Conservation (phyloP, 2,888 invertebrate genomes). For the Diogma glabrata region DNA sequence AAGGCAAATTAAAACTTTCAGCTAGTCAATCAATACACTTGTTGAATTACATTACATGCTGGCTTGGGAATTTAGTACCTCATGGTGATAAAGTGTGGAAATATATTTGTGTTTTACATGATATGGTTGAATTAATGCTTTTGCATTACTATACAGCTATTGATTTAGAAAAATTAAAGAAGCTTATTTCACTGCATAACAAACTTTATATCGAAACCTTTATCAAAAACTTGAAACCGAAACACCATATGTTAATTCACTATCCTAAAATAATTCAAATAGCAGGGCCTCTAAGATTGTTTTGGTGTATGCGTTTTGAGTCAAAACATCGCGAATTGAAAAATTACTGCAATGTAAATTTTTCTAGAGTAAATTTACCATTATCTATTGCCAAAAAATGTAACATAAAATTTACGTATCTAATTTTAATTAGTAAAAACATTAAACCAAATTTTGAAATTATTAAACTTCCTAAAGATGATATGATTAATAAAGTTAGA, state of each 20-base stretch:
- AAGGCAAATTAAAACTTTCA: background rate
- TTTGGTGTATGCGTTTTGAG: constrained; percentile 16
- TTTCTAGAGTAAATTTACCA: background rate
- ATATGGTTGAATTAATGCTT: background rate
- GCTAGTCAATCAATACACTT: background rate
- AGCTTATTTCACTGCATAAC: constrained; percentile 11
- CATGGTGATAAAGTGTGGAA: background rate
- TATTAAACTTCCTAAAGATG: background rate
- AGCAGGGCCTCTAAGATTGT: constrained; percentile 13
- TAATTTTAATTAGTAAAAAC: background rate
- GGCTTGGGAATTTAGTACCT: background rate
- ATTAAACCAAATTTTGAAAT: background rate
- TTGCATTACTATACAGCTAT: background rate
- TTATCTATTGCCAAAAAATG: background rate
- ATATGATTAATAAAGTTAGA: background rate
- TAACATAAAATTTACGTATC: background rate
- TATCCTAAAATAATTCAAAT: constrained; percentile 12
- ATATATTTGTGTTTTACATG: background rate
- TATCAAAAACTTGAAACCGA: constrained; percentile 13
- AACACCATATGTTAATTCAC: constrained; percentile 13
- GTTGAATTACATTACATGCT: background rate
- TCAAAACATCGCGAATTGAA: constrained; percentile 14
- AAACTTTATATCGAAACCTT: constrained; percentile 10
- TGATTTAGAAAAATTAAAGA: constrained; percentile 1
- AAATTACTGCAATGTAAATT: background rate